A percentile compares a stretch with the other conserved stretches of the same genome.
phyloP scores from a whole-genome alignment of 2,888 invertebrate genomes.

The Reticulitermes lucifugus region DNA sequence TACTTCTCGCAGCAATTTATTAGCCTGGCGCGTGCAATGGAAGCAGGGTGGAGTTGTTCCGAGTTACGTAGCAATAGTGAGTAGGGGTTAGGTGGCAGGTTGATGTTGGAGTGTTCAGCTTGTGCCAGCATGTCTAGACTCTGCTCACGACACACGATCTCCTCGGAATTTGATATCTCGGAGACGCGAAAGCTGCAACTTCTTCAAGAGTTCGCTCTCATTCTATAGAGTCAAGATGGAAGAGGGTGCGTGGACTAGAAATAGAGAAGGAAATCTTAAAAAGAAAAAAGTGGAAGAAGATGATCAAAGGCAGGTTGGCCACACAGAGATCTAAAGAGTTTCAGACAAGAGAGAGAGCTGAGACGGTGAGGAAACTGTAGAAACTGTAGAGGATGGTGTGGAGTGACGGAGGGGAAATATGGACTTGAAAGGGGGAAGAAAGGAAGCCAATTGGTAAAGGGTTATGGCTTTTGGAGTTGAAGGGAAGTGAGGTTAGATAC shows the following conservation, averaged over 20 bases:
- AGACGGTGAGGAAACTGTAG: not conserved
- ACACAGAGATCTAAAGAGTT: conserved; percentile 16
- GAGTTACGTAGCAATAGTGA: not conserved
- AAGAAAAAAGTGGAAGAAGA: conserved; percentile 11
- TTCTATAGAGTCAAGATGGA: not conserved
- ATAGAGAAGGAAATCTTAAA: conserved; percentile 26
- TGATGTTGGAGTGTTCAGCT: not conserved
- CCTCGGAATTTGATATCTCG: conserved; percentile 3
- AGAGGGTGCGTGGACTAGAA: not conserved
- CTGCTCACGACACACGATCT: not conserved
- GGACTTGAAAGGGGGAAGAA: not conserved
- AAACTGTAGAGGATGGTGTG: not conserved
- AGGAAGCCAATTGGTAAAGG: conserved; percentile 22
- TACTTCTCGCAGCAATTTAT: too few relatives aligned
- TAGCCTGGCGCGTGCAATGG: too few relatives aligned
- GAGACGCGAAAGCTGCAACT: not conserved
- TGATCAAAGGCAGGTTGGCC: conserved; percentile 24
- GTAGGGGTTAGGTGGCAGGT: not conserved
- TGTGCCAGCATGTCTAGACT: not conserved
- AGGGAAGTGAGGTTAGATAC: not conserved
- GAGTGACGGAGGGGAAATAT: not conserved
- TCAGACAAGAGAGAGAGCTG: not conserved
- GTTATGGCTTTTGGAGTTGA: not conserved
- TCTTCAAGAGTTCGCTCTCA: not conserved
- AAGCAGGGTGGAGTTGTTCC: too few relatives aligned